phyloP scores from a whole-genome alignment of 2,113 vertebrate species.

The Hypanus sabinus region DNA sequence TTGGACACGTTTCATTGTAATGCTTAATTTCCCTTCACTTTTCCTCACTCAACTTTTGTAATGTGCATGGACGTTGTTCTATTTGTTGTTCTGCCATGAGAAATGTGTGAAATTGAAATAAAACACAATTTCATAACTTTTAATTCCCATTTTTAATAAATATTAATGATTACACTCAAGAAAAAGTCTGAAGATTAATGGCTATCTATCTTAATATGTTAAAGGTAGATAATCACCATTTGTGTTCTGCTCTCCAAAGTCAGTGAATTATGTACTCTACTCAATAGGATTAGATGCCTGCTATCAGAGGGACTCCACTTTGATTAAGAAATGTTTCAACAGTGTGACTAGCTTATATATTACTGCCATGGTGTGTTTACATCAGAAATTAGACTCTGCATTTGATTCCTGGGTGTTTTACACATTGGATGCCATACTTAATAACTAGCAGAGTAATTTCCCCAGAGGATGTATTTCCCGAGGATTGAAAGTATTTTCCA shows the following conservation, averaged over 20 bases:
- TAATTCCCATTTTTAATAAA: neutral
- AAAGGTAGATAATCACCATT: conserved; percentile 6
- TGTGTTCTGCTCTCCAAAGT: neutral
- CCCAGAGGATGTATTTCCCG: neutral
- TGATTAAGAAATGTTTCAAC: conserved; percentile 19
- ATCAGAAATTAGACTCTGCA: neutral
- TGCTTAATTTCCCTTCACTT: neutral
- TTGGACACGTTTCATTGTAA: neutral
- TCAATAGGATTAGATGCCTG: neutral
- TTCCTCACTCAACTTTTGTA: neutral
- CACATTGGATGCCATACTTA: neutral
- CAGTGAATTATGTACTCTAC: neutral
- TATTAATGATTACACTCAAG: conserved; percentile 2
- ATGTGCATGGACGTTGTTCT: neutral
- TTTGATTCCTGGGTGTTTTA: conserved; percentile 10
- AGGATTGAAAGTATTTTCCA: neutral
- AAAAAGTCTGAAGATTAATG: conserved; percentile 4
- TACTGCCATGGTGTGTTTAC: neutral
- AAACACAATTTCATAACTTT: neutral
- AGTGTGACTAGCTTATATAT: neutral
- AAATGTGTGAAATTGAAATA: neutral
- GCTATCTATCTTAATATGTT: conserved; percentile 19
- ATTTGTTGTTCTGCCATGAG: neutral
- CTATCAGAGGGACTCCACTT: neutral
- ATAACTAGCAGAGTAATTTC: conserved; percentile 21